A percentile compares a stretch with the other conserved stretches of the same genome.
Conservation (phyloP, 2,797 vertebrate genomes). For the Bradypodion ventrale region DNA sequence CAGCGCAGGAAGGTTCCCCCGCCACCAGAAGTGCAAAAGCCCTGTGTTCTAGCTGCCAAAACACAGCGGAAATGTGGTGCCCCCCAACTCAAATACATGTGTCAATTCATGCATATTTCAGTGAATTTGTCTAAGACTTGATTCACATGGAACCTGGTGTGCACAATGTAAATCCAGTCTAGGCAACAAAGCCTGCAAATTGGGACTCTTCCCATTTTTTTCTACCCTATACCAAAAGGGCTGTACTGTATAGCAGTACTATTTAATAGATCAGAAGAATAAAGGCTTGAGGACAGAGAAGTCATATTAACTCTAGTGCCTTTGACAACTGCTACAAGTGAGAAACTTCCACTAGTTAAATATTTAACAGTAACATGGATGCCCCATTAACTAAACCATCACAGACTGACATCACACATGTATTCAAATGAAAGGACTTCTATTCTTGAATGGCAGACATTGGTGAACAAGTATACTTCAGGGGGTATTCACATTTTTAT, state of each 20-base stretch:
- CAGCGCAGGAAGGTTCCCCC: no score
- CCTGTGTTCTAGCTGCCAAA: no score
- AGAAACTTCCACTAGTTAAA: conserved; percentile 53
- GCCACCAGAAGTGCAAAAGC: no score
- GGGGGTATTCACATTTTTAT: conserved; percentile 41
- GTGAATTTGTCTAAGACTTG: background rate
- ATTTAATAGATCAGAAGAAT: conserved; percentile 24
- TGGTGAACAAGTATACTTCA: background rate
- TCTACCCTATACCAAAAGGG: background rate
- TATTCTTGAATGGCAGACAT: conserved; percentile 40
- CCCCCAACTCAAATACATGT: background rate
- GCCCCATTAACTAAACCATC: conserved; percentile 1
- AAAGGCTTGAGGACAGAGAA: conserved; percentile 36
- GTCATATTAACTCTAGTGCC: conserved; percentile 11
- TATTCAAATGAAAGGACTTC: conserved; percentile 26
- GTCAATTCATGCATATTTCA: background rate
- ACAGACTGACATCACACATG: conserved; percentile 37
- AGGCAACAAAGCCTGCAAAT: background rate
- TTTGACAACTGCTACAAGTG: conserved; percentile 38
- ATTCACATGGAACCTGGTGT: background rate
- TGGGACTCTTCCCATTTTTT: background rate
- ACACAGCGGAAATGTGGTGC: no score
- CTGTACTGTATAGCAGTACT: background rate
- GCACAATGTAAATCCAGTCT: background rate
- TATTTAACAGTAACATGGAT: conserved; percentile 45